A percentile compares a stretch with the other conserved stretches of the same genome.
Evolutionary conservation across 2,113 vertebrate species (phyloP).

Genomic region (Mirza zaza): DNA sequence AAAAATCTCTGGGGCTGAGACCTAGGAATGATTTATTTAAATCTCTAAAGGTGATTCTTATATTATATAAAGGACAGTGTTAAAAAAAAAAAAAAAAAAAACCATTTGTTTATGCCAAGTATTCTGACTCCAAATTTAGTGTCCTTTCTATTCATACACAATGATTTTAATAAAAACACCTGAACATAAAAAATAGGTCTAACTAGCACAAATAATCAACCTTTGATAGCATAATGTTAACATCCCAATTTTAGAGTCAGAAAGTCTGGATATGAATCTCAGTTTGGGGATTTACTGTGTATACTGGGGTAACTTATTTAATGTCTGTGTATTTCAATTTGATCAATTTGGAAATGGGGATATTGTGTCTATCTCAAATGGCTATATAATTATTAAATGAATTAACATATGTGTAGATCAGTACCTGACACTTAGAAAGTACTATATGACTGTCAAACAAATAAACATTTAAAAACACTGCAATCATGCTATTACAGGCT

Average conservation of each 20-base stretch:
- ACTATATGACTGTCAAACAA: not conserved
- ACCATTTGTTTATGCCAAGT: not conserved
- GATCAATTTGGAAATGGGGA: not conserved
- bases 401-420: not conserved
- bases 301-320: not conserved
- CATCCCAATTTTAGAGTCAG: not conserved
- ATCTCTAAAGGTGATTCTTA: not conserved
- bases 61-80: not conserved
- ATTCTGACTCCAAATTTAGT: not conserved
- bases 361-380: not conserved
- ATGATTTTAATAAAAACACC: not conserved
- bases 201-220: not conserved
- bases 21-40: not conserved
- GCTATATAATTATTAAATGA: not conserved
- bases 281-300: not conserved
- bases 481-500: not conserved
- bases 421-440: not conserved
- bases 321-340: not conserved
- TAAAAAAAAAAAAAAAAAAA: not conserved
- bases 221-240: not conserved
- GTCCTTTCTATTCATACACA: not conserved
- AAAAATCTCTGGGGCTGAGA: not conserved
- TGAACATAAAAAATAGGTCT: not conserved
- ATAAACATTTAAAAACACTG: not conserved
- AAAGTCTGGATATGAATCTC: not conserved